Percentiles rank a stretch among this genome's conserved stretches.
Conservation (phyloP, 2,113 vertebrate genomes). For the Calcarius ornatus region DNA sequence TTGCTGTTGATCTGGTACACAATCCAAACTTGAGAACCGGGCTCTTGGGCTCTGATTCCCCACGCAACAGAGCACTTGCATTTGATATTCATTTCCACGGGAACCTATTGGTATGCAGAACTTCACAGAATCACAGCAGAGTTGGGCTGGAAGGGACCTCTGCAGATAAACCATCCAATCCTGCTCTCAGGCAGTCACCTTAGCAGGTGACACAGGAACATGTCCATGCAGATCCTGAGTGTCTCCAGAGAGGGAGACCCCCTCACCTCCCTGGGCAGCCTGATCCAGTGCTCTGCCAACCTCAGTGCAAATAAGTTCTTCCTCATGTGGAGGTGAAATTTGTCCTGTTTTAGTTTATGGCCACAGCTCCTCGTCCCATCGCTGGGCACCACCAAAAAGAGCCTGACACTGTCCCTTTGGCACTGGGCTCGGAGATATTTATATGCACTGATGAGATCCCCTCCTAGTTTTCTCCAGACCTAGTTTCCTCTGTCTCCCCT, state of each 20-base stretch:
- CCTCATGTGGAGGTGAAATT: neutral
- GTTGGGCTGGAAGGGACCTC: neutral
- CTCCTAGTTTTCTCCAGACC: neutral
- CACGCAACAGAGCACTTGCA: neutral
- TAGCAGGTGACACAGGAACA: neutral
- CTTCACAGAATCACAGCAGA: neutral
- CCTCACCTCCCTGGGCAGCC: neutral
- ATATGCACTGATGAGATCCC: neutral
- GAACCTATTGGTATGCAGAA: neutral
- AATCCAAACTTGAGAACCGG: accelerated
- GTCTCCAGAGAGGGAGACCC: accelerated
- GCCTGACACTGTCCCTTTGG: neutral
- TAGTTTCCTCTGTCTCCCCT: neutral
- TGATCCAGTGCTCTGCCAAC: neutral
- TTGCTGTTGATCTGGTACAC: neutral
- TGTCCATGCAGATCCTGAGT: accelerated
- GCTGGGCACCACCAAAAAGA: accelerated
- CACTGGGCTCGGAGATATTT: accelerated
- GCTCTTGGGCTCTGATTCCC: neutral
- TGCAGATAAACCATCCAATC: neutral
- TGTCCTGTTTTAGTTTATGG: neutral
- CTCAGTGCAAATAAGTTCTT: neutral
- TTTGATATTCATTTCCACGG: neutral
- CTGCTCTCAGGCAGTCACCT: no score
- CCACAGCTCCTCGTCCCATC: accelerated